Evolutionary conservation across 2,797 vertebrate species (phyloP).

Genomic region (Zalophus californianus): DNA sequence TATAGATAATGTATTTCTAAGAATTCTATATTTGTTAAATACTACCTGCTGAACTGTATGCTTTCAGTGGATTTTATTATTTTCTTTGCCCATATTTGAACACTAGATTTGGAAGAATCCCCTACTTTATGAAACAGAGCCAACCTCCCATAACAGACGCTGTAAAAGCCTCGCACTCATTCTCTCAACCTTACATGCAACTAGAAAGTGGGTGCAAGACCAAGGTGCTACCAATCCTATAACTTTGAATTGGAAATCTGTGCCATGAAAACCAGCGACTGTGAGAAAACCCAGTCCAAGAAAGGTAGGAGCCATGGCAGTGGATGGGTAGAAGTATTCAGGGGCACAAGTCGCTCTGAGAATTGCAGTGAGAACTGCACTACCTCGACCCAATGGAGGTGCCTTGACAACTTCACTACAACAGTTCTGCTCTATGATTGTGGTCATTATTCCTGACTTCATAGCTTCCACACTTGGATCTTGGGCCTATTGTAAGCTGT

Average conservation of each 20-base stretch:
- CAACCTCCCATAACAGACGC: not conserved
- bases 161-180: not conserved
- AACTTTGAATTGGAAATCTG: not conserved
- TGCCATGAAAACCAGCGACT: not conserved
- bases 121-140: not conserved
- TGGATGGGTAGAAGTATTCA: not conserved
- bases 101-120: not conserved
- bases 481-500: not conserved
- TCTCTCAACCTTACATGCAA: not conserved
- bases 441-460: not conserved
- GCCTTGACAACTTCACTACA: not conserved
- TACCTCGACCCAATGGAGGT: fast-evolving
- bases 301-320: not conserved
- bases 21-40: not conserved
- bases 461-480: not conserved
- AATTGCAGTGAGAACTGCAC: not conserved
- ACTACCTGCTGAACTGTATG: not conserved
- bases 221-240: not conserved
- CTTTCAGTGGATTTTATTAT: not conserved
- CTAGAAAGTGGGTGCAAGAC: not conserved
- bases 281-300: not conserved
- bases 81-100: not conserved
- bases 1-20: not conserved
- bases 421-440: not conserved
- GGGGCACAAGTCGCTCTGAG: not conserved